Evolutionary conservation across 2,888 invertebrate species (phyloP).

Genomic region (Cynaeus angustus): DNA sequence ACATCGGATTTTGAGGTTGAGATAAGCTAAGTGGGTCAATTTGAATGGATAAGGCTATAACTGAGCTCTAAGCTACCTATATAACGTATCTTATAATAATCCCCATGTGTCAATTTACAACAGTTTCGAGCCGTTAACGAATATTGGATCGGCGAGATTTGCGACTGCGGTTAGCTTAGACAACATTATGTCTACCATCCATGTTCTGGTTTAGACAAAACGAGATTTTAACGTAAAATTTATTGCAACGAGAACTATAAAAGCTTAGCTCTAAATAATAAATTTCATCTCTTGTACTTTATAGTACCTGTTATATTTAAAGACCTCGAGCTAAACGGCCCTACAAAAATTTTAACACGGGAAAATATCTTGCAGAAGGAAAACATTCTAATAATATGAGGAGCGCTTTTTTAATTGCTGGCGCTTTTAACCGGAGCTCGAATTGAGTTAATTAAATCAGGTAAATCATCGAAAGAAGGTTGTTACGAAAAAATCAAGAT

Average conservation of each 20-base stretch:
- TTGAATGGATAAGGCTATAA: constrained; percentile 56
- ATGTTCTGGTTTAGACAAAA: constrained; percentile 8
- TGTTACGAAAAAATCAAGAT: background rate
- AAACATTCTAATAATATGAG: background rate
- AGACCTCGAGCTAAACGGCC: too few species aligned
- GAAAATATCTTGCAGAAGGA: background rate
- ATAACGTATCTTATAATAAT: constrained; percentile 44
- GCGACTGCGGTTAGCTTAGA: constrained; percentile 17
- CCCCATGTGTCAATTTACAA: constrained; percentile 47
- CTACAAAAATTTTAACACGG: too few species aligned
- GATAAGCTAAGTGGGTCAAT: constrained; percentile 63
- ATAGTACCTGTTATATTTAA: too few species aligned
- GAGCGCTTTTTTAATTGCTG: background rate
- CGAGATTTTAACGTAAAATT: constrained; percentile 8
- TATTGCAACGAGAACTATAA: background rate
- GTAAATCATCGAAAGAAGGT: constrained; percentile 2
- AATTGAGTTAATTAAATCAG: constrained; percentile 5
- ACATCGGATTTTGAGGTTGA: constrained; percentile 58
- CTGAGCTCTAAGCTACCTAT: constrained; percentile 22
- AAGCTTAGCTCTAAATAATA: background rate
- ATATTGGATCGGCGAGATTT: constrained; percentile 40
- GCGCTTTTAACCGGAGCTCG: background rate
- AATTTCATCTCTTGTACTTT: too few species aligned
- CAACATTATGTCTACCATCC: constrained; percentile 2
- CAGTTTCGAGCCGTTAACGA: constrained; percentile 36